Base-by-base conservation (phyloP, 2,888 invertebrate species). In the Lasioglossum villosulum region DNA sequence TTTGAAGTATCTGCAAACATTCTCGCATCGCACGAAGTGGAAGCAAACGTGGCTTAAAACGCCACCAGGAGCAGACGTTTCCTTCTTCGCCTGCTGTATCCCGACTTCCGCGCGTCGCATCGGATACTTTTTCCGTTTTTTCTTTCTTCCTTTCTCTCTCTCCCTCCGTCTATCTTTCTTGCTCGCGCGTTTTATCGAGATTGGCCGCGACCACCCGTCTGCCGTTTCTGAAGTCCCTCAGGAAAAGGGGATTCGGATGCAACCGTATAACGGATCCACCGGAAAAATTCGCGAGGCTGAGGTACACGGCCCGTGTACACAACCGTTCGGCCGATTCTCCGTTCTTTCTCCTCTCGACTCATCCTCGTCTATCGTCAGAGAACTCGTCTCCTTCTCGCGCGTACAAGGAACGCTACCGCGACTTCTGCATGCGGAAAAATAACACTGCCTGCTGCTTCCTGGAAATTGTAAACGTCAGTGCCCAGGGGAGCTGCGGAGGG, bases 1-100 rank as follows among this genome's bases (percentile, higher is more conserved):
- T 94, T 93, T 92, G 91, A 93, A 94, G 93, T 93, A 90, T 93
- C 92, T 86, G 93, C 90, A 94, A 94, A 94, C 93, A 94, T 92
- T 88, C 88, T 80, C 90, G 92, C 91, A 90, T 86, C 56, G 39
- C 23, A 87, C 89, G 90, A 90, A 87, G 86, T 89, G 90, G 83
- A 80, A 90, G 93, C 91, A 92, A 93, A 93, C 92, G 90, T 91
- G 92, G 91, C 93, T 92, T 90, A 83, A 78, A 85, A 80, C 78
- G 42, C 39, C 70, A 45, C 39, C 3, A 37, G 6, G 27, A 45
- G n/a, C 12, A 63, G 37, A 66, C 19, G 34, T 82, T 70, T 81
- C 72, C 72, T 76, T 39, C 39, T 73, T 74, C 68, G 77, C 66
- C 63, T 72, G 66, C 48, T 56, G 30, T 66, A 68, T 56, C 45